phyloP scores from a whole-genome alignment of 1,140 invertebrate genomes.

The Orchestia grillus region DNA sequence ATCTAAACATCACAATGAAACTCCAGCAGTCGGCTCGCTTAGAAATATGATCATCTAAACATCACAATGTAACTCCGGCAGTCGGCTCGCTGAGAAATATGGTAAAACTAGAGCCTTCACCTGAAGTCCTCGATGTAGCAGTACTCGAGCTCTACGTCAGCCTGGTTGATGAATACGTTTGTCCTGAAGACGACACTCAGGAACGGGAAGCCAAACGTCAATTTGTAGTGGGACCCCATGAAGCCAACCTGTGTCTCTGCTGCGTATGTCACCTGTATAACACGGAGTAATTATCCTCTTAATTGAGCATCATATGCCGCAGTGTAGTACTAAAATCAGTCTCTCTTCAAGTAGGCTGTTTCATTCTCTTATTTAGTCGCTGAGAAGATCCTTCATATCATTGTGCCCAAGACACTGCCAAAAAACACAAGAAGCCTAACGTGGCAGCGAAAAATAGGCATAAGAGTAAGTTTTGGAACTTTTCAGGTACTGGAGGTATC shows the following conservation, averaged over 20 bases:
- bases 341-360: not conserved
- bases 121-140: conserved; percentile 49
- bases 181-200: conserved; percentile 32
- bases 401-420: not conserved
- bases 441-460: not conserved
- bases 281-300: not conserved
- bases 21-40: no score
- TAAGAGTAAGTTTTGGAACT: not conserved
- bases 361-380: no score
- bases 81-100: no score
- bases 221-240: not conserved
- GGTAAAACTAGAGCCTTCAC: not conserved
- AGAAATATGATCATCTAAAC: no score
- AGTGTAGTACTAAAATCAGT: not conserved
- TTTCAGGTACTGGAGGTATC: not conserved
- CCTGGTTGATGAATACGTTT: conserved; percentile 19
- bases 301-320: not conserved
- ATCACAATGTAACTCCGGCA: no score
- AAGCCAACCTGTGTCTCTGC: not conserved
- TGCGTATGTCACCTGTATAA: not conserved
- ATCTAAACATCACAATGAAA: no score
- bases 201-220: not conserved
- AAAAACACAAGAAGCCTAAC: not conserved
- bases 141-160: not conserved
- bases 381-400: no score